phyloP scores from a whole-genome alignment of 2,113 vertebrate species.

The Alectura lathami region DNA sequence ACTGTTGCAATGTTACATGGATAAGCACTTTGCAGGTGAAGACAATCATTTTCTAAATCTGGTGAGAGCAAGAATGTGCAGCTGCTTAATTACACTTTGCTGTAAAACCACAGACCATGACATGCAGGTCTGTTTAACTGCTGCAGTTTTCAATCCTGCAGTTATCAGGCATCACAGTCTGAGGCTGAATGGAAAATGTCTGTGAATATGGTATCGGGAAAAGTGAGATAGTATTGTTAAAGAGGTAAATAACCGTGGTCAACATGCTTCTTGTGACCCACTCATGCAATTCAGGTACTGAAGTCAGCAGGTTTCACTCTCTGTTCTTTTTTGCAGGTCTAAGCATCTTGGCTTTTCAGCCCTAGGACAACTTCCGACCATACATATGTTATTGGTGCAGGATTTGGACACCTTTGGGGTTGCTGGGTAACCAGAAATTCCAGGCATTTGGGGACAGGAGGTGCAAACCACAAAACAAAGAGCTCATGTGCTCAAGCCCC shows the following conservation, averaged over 20 bases:
- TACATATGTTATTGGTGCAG: not conserved
- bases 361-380: not conserved
- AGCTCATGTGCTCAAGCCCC: not conserved
- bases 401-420: not conserved
- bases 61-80: not conserved
- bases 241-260: not conserved
- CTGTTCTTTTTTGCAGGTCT: not conserved
- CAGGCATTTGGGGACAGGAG: not conserved
- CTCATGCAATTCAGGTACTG: not conserved
- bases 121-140: not conserved
- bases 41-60: not conserved
- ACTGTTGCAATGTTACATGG: not conserved
- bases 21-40: not conserved
- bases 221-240: not conserved
- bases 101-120: not conserved
- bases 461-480: not conserved
- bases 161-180: not conserved
- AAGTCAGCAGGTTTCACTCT: not conserved
- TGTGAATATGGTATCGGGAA: not conserved
- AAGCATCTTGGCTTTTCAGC: not conserved
- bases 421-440: conserved; percentile 41
- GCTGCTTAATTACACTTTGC: not conserved
- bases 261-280: not conserved
- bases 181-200: not conserved
- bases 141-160: not conserved